Evolutionary conservation across 2,113 vertebrate genomes (phyloP), one percentile per base, ranked within the genome.

Genomic region (Salminus brasiliensis): DNA sequence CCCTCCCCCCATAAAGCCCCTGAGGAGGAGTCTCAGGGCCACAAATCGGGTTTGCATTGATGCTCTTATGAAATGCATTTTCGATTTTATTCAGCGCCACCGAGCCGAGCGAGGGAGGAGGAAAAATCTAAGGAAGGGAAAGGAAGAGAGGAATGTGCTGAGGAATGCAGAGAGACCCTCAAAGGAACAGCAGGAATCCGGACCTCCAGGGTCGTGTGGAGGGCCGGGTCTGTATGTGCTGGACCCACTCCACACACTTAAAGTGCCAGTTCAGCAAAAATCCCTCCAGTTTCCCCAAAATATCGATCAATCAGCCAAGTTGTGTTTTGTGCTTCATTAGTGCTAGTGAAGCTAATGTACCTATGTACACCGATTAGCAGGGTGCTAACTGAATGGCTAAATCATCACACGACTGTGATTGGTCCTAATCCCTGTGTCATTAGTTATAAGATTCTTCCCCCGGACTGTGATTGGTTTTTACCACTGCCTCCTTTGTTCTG

Each of bases 1-100:
- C 45, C 27, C 60, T 52, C 57, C 49, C 59, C 70, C 41, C 8
- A 9, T 25, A 59, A 25, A 8, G 52, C 43, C 62, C 23, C 34
- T 23, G 16, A 18, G 29, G 60, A 57, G 39, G 43, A 47, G 79
- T n/a, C 55, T 60, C 66, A 30, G 77, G 83, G 83, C 76, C 45
- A 63, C 4, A 82, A 92, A 93, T 90, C 88, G 67, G 79, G 89
- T 94, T 94, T 92, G 89, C 89, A 93, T 93, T 89, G 91, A 94
- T 92, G 90, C 92, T 91, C 91, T 87, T 88, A 90, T 93, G 79
- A 92, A 91, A 92, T 88, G 87, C 72, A 77, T 85, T 89, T 91
- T 88, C 39, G 69, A 84, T 85, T 72, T 72, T 41, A 45, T 43
- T 80, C 77, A 15, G 43, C 2, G 23, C 41, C 63, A 73, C 57